phyloP scores from a whole-genome alignment of 2,797 vertebrate species.

The Chloroceryle inda region DNA sequence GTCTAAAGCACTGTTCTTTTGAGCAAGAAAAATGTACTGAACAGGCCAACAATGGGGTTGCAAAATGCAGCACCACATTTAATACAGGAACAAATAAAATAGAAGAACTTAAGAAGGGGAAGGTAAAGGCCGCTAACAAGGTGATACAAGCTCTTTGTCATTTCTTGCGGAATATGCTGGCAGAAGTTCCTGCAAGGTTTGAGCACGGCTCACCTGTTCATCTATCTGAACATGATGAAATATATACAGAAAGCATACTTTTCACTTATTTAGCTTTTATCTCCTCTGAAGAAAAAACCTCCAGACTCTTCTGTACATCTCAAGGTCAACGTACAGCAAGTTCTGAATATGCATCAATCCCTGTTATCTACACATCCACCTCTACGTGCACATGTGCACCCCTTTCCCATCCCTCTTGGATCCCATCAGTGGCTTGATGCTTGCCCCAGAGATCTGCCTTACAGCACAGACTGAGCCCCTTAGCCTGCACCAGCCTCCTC shows the following conservation, averaged over 20 bases:
- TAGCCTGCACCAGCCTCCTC: background rate
- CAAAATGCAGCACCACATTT: background rate
- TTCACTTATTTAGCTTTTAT: background rate
- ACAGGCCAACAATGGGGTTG: background rate
- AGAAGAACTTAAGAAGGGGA: background rate
- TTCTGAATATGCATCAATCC: background rate
- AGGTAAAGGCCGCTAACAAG: background rate
- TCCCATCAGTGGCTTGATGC: background rate
- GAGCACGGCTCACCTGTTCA: background rate
- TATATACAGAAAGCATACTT: background rate
- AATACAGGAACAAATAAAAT: background rate
- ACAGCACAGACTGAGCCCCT: background rate
- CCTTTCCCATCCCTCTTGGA: background rate
- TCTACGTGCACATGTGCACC: accelerated
- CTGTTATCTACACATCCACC: background rate
- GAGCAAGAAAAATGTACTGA: background rate
- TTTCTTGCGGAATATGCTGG: background rate
- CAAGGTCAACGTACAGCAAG: background rate
- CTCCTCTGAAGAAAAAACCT: background rate
- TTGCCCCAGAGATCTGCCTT: background rate
- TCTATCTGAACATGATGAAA: background rate
- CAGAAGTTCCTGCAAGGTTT: background rate
- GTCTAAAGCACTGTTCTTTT: background rate
- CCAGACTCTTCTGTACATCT: background rate
- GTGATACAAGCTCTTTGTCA: background rate